Base-by-base conservation (phyloP, 2,888 invertebrate species). In the Bugulina stolonifera region DNA sequence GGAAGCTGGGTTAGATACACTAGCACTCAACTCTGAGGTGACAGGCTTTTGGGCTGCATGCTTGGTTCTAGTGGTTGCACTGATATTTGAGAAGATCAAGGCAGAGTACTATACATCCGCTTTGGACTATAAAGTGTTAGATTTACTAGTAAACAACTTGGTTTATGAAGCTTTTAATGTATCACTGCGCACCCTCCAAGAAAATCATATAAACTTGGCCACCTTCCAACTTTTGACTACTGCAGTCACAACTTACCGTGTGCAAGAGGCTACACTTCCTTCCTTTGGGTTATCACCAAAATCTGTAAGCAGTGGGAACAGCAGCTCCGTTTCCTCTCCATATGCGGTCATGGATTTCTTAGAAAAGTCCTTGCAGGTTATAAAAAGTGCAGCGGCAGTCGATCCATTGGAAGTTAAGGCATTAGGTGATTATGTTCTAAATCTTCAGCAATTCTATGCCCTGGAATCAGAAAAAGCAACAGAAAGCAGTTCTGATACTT, bases 351-450 rank as follows among this genome's bases (percentile, higher is more conserved):
- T 64, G 14, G 64, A 64, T 32, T 64, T 64, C 32, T 27, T 64
- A 64, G 64, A 64, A 34, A 2, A 64, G 32, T 64, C 64, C 2
- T 25, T 64, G n/a, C 27, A 64, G 32, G 22, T 64, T 34, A 64
- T 64, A 27, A 25, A 27, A n/a, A 18, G 29, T 10, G 10, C 27
- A 64, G 64, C 2, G 3, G 1, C 14, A 14, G 25, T 27, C 10
- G 29, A 64, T 3, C 25, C 64, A 32, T 3, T 64, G 3, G 64
- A 64, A 32, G 64, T 64, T 3, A 64, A 64, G 32, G 32, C 64
- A 18, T 64, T 64, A n/a, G 64, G 64, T 10, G 64, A 64, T 34
- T 64, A 64, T 34, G 64, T n/a, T 64, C 64, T 64, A 3, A 5
- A 14, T 25, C 32, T 64, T 14, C 64, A 64, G 34, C 32, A 64